Evolutionary conservation across 2,797 vertebrate genomes (phyloP), one percentile per base, ranked within the genome.

Genomic region (Tragopan temminckii): DNA sequence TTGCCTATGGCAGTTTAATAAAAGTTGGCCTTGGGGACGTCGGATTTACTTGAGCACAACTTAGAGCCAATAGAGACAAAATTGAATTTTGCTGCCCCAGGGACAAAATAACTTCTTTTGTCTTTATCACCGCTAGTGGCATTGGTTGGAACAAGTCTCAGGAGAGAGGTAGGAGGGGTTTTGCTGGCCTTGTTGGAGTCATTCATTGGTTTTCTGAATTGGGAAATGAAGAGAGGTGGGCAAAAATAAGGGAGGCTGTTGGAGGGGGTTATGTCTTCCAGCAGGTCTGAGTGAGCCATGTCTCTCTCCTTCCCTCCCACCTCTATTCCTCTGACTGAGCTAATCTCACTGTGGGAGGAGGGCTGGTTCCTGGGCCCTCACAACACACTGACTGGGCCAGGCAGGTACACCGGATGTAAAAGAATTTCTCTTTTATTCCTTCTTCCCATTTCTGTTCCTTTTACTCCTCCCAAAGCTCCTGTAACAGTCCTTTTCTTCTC

Each of bases 21-120:
- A 95, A 76, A 77, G 52, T 50, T 88, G 77, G 55, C 89, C 77
- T 94, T 88, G 80, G 45, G 81, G 67, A 88, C 53, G 13, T 20
- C 59, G 77, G 82, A 84, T 95, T 95, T 95, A 94, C 95, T 81
- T 91, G 82, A 91, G 68, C 40, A 70, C 52, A 88, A 70, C 52
- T 88, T 70, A 48, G 63, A 94, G 38, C 89, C 82, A 96, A 85
- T 91, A 84, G 96, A 95, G 91, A 84, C 14, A 14, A 96, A 94
- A 96, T 96, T 96, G 95, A 93, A 96, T 95, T 96, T 92, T 89
- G 33, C 46, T 88, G 55, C 95, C 67, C 80, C 3, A 1, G 80
- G 80, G 81, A 92, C 87, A 92, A 92, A 83, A 94, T 59, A 89
- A 80, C 38, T 89, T 90, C 18, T 80, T 95, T 91, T 80, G n/a